Conservation (phyloP, 1,140 invertebrate species). For the Linepithema humile region DNA sequence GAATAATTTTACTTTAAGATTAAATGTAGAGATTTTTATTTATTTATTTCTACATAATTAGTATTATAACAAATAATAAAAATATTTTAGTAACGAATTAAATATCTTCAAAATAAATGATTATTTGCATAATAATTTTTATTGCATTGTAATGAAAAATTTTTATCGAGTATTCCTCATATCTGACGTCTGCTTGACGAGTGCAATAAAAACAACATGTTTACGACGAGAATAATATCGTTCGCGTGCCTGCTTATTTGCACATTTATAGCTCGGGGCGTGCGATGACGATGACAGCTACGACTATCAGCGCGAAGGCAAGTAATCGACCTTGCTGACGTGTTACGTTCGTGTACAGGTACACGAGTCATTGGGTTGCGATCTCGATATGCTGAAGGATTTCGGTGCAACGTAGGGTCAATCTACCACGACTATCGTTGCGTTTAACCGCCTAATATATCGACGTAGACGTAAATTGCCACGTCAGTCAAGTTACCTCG, state of each 20-base stretch:
- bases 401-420: not conserved
- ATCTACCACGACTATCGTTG: slow-evolving; percentile 27
- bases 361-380: slow-evolving; percentile 25
- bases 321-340: slow-evolving; percentile 42
- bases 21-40: not conserved
- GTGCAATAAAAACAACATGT: not conserved
- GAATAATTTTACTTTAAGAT: not conserved
- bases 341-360: not conserved
- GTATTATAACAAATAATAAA: not conserved
- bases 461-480: slow-evolving; percentile 3
- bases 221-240: not conserved
- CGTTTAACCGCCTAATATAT: not conserved
- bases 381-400: slow-evolving; percentile 28
- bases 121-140: not conserved
- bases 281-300: not conserved
- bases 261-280: slow-evolving; percentile 5
- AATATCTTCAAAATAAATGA: not conserved
- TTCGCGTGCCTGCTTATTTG: not conserved
- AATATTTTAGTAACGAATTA: not conserved
- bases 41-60: not conserved
- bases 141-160: not conserved
- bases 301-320: slow-evolving; percentile 2
- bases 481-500: not conserved
- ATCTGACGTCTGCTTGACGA: not conserved
- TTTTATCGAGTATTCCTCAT: no score